Evolutionary conservation across 2,113 vertebrate genomes (phyloP).

Genomic region (Myrmophylax atrothorax): DNA sequence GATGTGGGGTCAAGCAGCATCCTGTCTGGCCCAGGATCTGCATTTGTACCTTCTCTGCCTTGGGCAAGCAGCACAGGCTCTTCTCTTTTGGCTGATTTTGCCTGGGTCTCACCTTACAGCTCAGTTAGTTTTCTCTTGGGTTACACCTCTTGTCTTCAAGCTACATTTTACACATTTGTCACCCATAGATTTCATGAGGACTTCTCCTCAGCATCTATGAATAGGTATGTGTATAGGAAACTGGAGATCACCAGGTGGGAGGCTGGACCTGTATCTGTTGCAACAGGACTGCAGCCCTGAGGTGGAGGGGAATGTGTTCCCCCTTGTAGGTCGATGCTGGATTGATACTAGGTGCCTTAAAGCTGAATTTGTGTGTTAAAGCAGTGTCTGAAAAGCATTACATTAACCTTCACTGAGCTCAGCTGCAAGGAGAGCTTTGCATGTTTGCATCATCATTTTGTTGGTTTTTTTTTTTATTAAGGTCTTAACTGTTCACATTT

Average conservation of each 20-base stretch:
- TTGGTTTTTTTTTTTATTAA: not conserved
- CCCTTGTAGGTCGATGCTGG: not conserved
- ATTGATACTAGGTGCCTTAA: not conserved
- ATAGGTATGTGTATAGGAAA: not conserved
- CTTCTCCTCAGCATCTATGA: accelerated
- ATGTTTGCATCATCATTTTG: not conserved
- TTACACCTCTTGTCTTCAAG: not conserved
- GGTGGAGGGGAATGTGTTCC: accelerated
- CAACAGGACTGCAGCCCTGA: not conserved
- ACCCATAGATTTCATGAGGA: not conserved
- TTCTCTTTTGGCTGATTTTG: not conserved
- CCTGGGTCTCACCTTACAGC: not conserved
- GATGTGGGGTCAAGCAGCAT: not conserved
- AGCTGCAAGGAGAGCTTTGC: not conserved
- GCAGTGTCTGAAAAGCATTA: not conserved
- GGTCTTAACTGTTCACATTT: not conserved
- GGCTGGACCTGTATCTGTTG: not conserved
- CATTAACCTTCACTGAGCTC: not conserved
- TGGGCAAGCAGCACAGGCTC: not conserved
- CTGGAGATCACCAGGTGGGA: not conserved
- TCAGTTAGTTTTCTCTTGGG: not conserved
- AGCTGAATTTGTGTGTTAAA: not conserved
- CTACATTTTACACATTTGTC: not conserved
- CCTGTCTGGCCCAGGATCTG: not conserved
- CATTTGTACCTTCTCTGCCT: not conserved